These are phyloP conservation scores for Drosophila ercepeae DNA, from an alignment of 1,140 invertebrate genomes.

Conservation along the genomic window DNA sequence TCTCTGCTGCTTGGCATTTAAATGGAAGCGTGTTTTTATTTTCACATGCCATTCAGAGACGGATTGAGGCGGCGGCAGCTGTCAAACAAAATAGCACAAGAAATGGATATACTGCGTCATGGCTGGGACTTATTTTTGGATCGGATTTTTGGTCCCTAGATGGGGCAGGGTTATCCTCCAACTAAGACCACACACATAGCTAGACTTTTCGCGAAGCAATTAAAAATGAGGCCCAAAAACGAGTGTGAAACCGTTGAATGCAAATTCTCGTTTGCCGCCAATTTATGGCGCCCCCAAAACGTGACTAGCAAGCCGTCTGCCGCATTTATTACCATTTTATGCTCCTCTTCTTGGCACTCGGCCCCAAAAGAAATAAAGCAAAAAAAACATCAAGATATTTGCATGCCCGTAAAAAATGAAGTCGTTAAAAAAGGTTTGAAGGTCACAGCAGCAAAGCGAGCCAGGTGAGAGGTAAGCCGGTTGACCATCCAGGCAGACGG, in stretches of 20 bases:
- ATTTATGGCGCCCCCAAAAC: constrained; percentile 76
- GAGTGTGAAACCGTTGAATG: constrained; percentile 63
- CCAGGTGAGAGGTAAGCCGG: constrained; percentile 34
- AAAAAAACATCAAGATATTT: constrained; percentile 12
- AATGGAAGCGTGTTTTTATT: constrained; percentile 47
- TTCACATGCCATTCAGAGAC: constrained; percentile 47
- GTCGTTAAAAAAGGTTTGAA: constrained; percentile 65
- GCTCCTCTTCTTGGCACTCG: constrained; percentile 14
- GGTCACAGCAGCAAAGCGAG: constrained; percentile 44
- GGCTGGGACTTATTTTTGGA: constrained; percentile 29
- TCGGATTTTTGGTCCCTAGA: neutral
- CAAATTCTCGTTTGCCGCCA: constrained; percentile 64
- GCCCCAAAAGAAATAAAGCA: constrained; percentile 1
- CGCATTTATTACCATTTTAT: constrained; percentile 47
- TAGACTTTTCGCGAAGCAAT: constrained; percentile 41
- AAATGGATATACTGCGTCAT: constrained; percentile 35
- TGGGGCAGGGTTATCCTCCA: too few species aligned
- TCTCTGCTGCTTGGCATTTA: constrained; percentile 36
- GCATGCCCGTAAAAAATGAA: constrained; percentile 42
- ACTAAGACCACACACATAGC: neutral
- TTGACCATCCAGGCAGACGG: constrained; percentile 14
- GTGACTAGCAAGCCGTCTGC: constrained; percentile 61
- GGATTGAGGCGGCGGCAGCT: constrained; percentile 27
- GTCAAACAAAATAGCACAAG: constrained; percentile 41
- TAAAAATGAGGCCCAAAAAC: constrained; percentile 55